A percentile compares a stretch with the other conserved stretches of the same genome.
These are phyloP conservation scores for Cristatella mucedo DNA, from an alignment of 2,888 invertebrate species.

Conservation along the genomic window DNA sequence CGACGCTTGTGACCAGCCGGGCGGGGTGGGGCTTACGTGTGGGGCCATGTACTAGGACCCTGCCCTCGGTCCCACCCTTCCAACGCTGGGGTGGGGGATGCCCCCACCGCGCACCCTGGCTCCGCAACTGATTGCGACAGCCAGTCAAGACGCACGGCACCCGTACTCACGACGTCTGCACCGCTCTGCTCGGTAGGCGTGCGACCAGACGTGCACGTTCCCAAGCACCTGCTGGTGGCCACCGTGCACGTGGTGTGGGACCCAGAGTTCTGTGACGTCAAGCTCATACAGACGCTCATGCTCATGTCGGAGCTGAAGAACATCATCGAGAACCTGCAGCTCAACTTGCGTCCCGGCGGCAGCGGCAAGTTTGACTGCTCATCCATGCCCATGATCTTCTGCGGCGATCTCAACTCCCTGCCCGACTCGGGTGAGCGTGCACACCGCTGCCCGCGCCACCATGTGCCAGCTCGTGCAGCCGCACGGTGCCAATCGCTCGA, in stretches of 20 bases:
- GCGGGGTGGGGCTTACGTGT: too few species aligned
- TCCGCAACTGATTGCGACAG: too few species aligned
- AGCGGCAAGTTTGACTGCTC: slow-evolving; percentile 26
- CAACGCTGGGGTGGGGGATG: too few species aligned
- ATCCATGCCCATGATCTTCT: slow-evolving; percentile 75
- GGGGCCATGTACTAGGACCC: too few species aligned
- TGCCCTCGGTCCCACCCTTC: too few species aligned
- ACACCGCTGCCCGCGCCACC: neutral
- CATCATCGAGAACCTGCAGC: slow-evolving; percentile 39
- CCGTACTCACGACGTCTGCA: too few species aligned
- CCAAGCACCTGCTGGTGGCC: slow-evolving; percentile 62
- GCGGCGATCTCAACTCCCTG: slow-evolving; percentile 94
- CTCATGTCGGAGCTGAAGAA: slow-evolving; percentile 77
- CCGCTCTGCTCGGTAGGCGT: slow-evolving; percentile 38
- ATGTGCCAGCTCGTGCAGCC: too few species aligned
- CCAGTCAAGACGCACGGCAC: too few species aligned
- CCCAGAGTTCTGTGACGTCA: slow-evolving; percentile 97
- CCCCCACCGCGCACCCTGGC: too few species aligned
- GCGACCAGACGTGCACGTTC: slow-evolving; percentile 49
- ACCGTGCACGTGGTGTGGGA: slow-evolving; percentile 99
- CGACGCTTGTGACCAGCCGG: too few species aligned
- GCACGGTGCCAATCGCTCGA: too few species aligned
- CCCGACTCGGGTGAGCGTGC: slow-evolving; percentile 65
- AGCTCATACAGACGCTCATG: slow-evolving; percentile 98
- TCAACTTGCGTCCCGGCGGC: slow-evolving; percentile 15